A percentile compares a stretch with the other conserved stretches of the same genome.
Evolutionary conservation across 2,113 vertebrate genomes (phyloP).

Genomic region (Protomyctophum bolini): DNA sequence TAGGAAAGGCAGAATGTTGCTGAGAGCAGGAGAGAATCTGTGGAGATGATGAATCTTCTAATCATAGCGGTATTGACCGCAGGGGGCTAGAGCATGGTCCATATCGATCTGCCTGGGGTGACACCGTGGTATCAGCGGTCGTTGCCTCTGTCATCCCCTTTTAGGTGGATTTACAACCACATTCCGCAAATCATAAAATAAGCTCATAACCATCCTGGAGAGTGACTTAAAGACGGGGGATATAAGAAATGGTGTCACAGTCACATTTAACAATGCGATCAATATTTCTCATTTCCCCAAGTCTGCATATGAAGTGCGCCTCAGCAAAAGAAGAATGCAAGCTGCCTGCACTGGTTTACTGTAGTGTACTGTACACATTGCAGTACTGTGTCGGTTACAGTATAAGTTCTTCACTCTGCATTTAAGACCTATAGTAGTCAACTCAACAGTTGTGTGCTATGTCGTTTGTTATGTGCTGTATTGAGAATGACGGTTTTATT

Average conservation of each 20-base stretch:
- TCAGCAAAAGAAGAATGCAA: conserved; percentile 14
- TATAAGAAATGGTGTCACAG: conserved; percentile 13
- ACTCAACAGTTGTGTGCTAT: too few relatives aligned
- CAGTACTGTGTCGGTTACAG: too few relatives aligned
- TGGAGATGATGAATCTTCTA: conserved; percentile 58
- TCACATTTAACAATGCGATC: conserved; percentile 32
- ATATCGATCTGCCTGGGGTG: conserved; percentile 63
- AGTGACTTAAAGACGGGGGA: conserved; percentile 36
- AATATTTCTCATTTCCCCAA: conserved; percentile 10
- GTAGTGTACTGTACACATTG: not conserved
- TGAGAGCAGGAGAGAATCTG: conserved; percentile 13
- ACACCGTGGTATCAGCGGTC: conserved; percentile 30
- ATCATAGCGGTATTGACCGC: conserved; percentile 60
- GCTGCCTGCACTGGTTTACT: not conserved
- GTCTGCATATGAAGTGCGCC: conserved; percentile 1
- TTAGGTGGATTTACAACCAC: conserved; percentile 36
- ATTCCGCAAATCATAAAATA: conserved; percentile 50
- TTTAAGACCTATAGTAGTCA: too few relatives aligned
- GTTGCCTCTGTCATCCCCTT: conserved; percentile 8
- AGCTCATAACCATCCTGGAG: conserved; percentile 29
- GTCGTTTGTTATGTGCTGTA: too few relatives aligned
- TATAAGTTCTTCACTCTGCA: too few relatives aligned
- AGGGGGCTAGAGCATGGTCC: conserved; percentile 33
- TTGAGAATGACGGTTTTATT: too few relatives aligned
- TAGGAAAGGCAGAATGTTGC: not conserved